Base-by-base conservation (phyloP, 2,888 invertebrate species). In the Oligia strigilis region DNA sequence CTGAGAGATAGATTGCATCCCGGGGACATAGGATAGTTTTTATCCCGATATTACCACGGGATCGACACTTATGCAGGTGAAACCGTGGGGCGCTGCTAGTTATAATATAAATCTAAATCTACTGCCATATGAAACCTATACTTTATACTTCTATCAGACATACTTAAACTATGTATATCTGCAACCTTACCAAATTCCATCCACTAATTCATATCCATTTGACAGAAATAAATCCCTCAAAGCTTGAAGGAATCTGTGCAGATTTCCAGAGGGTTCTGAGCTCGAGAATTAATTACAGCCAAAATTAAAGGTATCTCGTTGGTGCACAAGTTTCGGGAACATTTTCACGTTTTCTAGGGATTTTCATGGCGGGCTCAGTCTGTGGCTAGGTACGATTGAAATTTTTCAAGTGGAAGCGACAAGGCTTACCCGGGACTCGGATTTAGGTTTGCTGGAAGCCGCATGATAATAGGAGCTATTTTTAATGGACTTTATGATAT, bases 321-420 rank as follows among this genome's bases (percentile, higher is more conserved):
- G 91, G 89, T 85, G 90, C 93, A 92, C 91, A 89, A 92, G 84
- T 84, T 92, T 90, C 62, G 84, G 84, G 91, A 91, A 93, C 91
- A 94, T 95, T 96, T 95, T 93, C 94, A 94, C 94, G 94, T 95
- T 95, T 96, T 94, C 94, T 91, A 93, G 93, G 95, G 95, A 95
- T 95, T 96, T 95, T 93, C 95, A 93, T 92, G 93, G 94, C 91
- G 90, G 91, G 93, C 90, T 69, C 90, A 92, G 95, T 93, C 94
- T 94, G 95, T 91, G 93, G 93, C 92, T 93, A 94, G 93, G 93
- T 93, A 92, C 95, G 95, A 96, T 96, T 96, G 96, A 95, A 95
- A 91, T 96, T 96, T 96, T 96, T 96, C 96, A 94, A 96, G 96
- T 96, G 96, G 96, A 96, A 96, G 94, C 93, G 96, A 95, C 95